phyloP scores from a whole-genome alignment of 2,888 invertebrate genomes.

The Heteromurus nitidus region DNA sequence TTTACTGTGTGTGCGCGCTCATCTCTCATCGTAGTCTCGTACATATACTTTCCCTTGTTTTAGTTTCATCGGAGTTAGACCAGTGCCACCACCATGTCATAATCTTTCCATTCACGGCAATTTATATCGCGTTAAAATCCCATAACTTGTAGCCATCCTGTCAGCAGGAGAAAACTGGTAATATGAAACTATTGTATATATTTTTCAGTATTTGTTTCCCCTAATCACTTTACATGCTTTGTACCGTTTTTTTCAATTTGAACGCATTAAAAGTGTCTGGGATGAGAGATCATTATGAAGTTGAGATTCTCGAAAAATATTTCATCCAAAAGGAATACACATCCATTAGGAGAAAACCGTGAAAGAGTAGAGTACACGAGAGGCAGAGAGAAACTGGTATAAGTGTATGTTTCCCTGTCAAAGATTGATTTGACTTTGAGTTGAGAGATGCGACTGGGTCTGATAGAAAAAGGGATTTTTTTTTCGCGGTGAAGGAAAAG shows the following conservation, averaged over 20 bases:
- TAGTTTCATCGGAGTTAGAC: conserved; percentile 1
- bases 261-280: conserved; percentile 12
- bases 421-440: conserved; percentile 8
- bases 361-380: too few species aligned
- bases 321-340: background rate
- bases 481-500: background rate
- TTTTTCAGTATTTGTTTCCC: background rate
- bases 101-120: conserved; percentile 64
- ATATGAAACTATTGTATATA: background rate
- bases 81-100: conserved; percentile 14
- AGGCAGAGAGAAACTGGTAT: too few species aligned
- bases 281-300: background rate
- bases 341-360: too few species aligned
- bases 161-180: background rate
- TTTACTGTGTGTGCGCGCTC: too few species aligned
- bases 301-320: background rate
- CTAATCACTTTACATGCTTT: background rate
- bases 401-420: too few species aligned
- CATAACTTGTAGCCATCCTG: conserved; percentile 53
- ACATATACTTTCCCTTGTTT: conserved; percentile 23
- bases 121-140: conserved; percentile 66
- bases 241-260: background rate
- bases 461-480: background rate
- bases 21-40: background rate
- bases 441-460: background rate